Evolutionary conservation across 1,140 invertebrate genomes (phyloP), one percentile per base, ranked within the genome.

Genomic region (Reticulitermes speratus): DNA sequence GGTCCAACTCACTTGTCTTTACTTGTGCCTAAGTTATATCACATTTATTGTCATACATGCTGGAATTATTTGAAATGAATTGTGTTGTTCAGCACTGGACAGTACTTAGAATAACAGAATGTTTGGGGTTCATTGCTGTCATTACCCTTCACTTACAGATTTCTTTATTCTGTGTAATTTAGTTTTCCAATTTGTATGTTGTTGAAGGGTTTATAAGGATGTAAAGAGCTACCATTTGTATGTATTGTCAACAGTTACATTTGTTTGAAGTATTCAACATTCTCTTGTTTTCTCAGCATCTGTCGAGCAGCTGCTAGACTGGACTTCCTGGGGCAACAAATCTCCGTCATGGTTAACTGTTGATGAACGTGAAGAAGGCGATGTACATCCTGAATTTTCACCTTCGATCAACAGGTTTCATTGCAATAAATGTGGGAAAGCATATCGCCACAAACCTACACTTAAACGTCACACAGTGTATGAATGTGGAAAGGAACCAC

Each of bases 401-500:
- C 1, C 25, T 75, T 75, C 65, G n/a, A 11, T 30, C 25, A 75
- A 75, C 65, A 75, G 12, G 8, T 84, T 84, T 38, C n/a, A 32
- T 59, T 88, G 88, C 75, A 25, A 48, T 19, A 84, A 86, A 44
- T 89, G 88, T 85, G 86, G 87, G 6, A 86, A 86, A 32, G 44
- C 25, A 16, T 89, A 88, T 85, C 84, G 65, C 55, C 84, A 83
- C 65, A 86, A 84, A 85, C 69, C 86, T 3, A 87, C 88, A 85
- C 69, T 88, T 21, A 44, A 19, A 87, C 88, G 91, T 75, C 91
- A 92, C 87, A 90, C 91, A 87, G 91, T 91, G 87, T 91, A 91
- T 87, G 91, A 91, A 81, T 93, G 92, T 87, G 91, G 92, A n/a
- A 91, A 92, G 55, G 89, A 90, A 83, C 91, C 92, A 19, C 89